Base-by-base conservation (phyloP, 2,888 invertebrate genomes). In the Furcula furcula region DNA sequence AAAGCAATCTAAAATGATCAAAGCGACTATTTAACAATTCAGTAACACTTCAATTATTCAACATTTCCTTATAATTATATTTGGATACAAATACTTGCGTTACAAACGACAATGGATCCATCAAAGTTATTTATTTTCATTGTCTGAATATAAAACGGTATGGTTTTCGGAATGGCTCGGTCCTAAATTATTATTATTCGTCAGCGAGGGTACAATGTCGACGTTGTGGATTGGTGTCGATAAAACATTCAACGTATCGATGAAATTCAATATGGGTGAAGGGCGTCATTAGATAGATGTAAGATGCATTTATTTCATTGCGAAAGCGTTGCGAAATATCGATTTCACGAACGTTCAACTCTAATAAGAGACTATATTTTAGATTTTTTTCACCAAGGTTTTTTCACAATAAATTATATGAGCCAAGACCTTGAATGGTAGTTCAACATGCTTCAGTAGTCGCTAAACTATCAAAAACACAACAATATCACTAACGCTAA, bases 91-190 rank as follows among this genome's bases (percentile, higher is more conserved):
- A 28, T 7, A 28, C 18, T 18, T 25, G n/a, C n/a, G n/a, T 28
- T 4, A 28, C 10, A 28, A 10, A 18, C 3, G 28, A 28, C 10
- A 28, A 3, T 11, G 28, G 14, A 26, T n/a, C n/a, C n/a, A 4
- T 14, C 26, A 6, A 21, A 28, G 28, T 18, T 11, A 18, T 28
- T 28, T 18, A 11, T 28, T 28, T 28, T 18, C 16, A 18, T 28
- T 18, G 11, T 3, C 11, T 5, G 18, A n/a, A 28, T 9, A 23
- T 7, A 18, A 36, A 38, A 54, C 25, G 34, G 12, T 40, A 39
- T 45, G 31, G 36, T 44, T 49, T 50, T 44, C 50, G 34, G 49
- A 49, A 50, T 34, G 37, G 43, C 40, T 48, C 36, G 21, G n/a
- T 37, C 43, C 10, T 31, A 37, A 41, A 37, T 40, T 27, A 23